Evolutionary conservation across 2,888 invertebrate genomes (phyloP), one percentile per base, ranked within the genome.

Genomic region (Clunio marinus): DNA sequence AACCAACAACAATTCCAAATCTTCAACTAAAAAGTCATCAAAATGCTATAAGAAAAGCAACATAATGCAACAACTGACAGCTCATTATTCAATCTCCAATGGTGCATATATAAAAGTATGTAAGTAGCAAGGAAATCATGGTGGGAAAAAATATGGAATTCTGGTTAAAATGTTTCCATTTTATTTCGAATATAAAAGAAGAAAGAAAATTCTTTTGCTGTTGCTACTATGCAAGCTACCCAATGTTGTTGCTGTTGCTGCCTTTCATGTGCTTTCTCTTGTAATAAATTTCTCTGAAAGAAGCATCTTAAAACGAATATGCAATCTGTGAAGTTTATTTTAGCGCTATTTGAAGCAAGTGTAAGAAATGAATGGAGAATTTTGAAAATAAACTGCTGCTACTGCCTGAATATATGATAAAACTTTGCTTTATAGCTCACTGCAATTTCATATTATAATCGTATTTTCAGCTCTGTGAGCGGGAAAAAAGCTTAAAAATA

Each of bases 401-500:
- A 22, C 51, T 51, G 51, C 51, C 51, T 20, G 22, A 41, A 51
- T 20, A 51, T 51, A 51, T 51, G 22, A 51, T 51, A 51, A 51
- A 51, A 51, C 4, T 51, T 7, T 22, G 22, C 20, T 51, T 22
- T 22, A 51, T 51, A 15, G 41, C 41, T 17, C 22, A 8, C 22
- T 51, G 51, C 22, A 22, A 22, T 22, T 51, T 51, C 22, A 22
- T 22, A 51, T 51, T 51, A 20, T 51, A 51, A 51, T 51, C 51
- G 51, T 17, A 51, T 51, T 51, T 22, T 51, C 22, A 15, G 20
- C 22, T 51, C 51, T 51, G 17, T 51, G 51, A 41, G 10, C 41
- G 41, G 32, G 4, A n/a, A 22, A n/a, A 51, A 51, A 51, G 35
- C 35, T 32, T 32, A 13, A 32, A 32, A 32, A 32, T n/a, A n/a